Conservation (phyloP, 2,888 invertebrate species). For the Tillus elongatus region DNA sequence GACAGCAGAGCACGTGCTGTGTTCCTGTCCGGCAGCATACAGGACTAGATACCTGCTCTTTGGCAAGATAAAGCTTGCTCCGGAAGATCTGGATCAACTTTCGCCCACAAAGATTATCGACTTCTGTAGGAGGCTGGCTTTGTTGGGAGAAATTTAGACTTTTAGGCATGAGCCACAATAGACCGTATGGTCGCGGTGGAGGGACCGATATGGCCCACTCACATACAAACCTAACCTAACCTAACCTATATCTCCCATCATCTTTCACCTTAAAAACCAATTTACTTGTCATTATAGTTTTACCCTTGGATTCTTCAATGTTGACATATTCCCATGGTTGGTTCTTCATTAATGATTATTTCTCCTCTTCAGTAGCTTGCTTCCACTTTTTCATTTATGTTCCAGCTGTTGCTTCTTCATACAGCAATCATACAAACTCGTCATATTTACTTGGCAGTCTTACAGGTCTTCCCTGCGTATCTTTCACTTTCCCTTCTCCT, state of each 20-base stretch:
- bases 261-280: conserved; percentile 23
- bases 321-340: conserved; percentile 19
- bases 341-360: conserved; percentile 19
- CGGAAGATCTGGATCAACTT: too few species aligned
- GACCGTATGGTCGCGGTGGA: too few species aligned
- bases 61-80: too few species aligned
- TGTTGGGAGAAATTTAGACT: too few species aligned
- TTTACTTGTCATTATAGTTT: conserved; percentile 17
- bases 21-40: too few species aligned
- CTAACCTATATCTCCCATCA: conserved; percentile 19
- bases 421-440: conserved; percentile 7
- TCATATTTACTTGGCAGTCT: conserved; percentile 8
- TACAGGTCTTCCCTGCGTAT: conserved; percentile 6
- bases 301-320: conserved; percentile 14
- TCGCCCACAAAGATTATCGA: too few species aligned
- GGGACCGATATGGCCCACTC: too few species aligned
- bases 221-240: too few species aligned
- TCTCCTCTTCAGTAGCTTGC: conserved; percentile 20
- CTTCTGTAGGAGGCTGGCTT: too few species aligned
- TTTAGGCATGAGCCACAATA: too few species aligned
- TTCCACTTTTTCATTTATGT: conserved; percentile 13
- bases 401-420: conserved; percentile 9
- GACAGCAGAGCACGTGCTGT: too few species aligned
- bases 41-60: too few species aligned
- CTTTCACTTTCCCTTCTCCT: neutral